These are phyloP conservation scores for Heteractis magnifica DNA, from an alignment of 92 coral and sea anemone genomes.

Conservation along the genomic window DNA sequence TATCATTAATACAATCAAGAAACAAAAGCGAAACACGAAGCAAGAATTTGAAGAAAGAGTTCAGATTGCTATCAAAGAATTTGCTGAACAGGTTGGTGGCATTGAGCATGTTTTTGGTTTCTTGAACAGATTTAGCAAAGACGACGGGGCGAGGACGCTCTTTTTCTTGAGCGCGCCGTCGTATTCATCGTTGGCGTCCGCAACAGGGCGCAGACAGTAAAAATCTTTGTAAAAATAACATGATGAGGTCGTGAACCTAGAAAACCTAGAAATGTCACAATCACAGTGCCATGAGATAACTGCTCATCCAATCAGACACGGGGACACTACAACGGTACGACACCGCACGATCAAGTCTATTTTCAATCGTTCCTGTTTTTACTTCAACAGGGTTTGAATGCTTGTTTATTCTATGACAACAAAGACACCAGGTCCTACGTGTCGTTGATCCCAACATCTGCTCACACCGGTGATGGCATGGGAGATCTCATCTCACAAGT, in stretches of 20 bases:
- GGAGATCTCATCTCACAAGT: slow-evolving; percentile 94
- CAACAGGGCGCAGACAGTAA: too few species aligned
- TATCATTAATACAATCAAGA: slow-evolving; percentile 83
- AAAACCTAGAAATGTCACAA: too few species aligned
- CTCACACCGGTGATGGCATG: slow-evolving; percentile 99
- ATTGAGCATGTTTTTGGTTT: too few species aligned
- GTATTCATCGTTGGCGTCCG: too few species aligned
- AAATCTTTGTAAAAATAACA: too few species aligned
- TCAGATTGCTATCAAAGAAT: slow-evolving; percentile 73
- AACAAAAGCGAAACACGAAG: slow-evolving; percentile 90
- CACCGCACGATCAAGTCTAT: not conserved
- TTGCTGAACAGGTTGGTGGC: slow-evolving; percentile 86
- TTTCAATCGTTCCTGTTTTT: not conserved
- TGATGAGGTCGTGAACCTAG: too few species aligned
- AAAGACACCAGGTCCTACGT: slow-evolving; percentile 86
- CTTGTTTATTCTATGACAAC: slow-evolving; percentile 82
- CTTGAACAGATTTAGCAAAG: too few species aligned
- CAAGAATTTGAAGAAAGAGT: slow-evolving; percentile 98
- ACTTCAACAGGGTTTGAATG: slow-evolving; percentile 75
- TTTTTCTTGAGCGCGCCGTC: too few species aligned
- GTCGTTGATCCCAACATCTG: slow-evolving; percentile 93
- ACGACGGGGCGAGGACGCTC: too few species aligned
- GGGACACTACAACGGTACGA: too few species aligned
- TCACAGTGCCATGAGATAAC: too few species aligned
- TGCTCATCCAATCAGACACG: too few species aligned